Base-by-base conservation (phyloP, 2,888 invertebrate species). In the Phyto melanocephala region DNA sequence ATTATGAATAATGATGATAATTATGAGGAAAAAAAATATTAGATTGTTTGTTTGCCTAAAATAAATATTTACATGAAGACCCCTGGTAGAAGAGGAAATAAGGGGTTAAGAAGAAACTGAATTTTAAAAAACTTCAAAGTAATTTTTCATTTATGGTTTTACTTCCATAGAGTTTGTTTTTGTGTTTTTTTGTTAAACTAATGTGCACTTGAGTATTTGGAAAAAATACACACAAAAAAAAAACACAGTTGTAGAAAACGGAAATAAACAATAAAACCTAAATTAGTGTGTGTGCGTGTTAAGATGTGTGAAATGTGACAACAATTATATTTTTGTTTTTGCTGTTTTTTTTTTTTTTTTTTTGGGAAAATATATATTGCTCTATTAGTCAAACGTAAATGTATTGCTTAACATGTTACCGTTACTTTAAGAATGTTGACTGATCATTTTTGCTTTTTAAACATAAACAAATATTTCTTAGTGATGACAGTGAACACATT, bases 261-360 rank as follows among this genome's bases (percentile, higher is more conserved):
- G 84, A 84, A 81, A 84, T 80, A 77, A 77, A 74, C 70, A 74
- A 81, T 81, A 81, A 81, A 81, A 84, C 60, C 71, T 45, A 84
- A 76, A 84, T 76, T 76, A 81, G 65, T 70, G 75, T 79, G 70
- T 71, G 28, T 28, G 28, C 6, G 28, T 75, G 70, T 71, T 78
- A 65, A 60, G 68, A 78, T 81, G 81, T 82, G 82, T 82, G 75
- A 82, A 79, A 79, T 79, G 78, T 74, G 78, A 78, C 81, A 81
- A 80, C 62, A 68, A 35, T 47, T 65, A 22, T 42, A 42, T 15
- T 37, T 20, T 11, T 17, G 1, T 50, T 11, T 20, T 50, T 50
- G 10, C 2, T 50, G 11, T 33, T 15, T 33, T 54, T 2, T 15
- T 15, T 17, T 15, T 8, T 42, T 45, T 45, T 42, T 42, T 4